Evolutionary conservation across 2,888 invertebrate genomes (phyloP), one percentile per base, ranked within the genome.

Genomic region (Camptogramma bilineatum): DNA sequence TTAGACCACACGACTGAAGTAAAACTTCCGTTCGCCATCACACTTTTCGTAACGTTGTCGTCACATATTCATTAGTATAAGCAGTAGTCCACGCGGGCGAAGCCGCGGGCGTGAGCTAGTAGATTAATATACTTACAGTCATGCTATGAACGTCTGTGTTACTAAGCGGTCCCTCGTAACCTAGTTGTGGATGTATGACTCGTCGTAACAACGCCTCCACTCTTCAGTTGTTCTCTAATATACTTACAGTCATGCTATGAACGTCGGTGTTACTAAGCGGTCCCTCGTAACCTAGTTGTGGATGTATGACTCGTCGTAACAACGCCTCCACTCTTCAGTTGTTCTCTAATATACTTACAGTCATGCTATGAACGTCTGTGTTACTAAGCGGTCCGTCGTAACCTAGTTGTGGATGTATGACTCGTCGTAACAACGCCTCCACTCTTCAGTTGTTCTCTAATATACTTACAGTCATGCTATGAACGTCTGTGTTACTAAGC

Each of bases 381-480:
- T 68, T 68, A 0, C 84, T 83, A 54, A 91, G 71, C 0, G 72
- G 66, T 0, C 77, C 77, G 1, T 76, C 80, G 66, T 84, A 90
- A 0, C 93, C 93, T 0, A 93, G 81, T 19, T 90, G 86, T 0
- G 90, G 91, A 56, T 93, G 91, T 1, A 93, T 80, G 0, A 93
- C 85, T 0, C 91, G 5, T 8, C 8, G 5, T 28, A n/a, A n/a
- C 9, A 93, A 71, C 0, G 81, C 54, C 4, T 75, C 73, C 42
- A 93, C 91, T n/a, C n/a, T n/a, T n/a, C n/a, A n/a, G n/a, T n/a
- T n/a, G n/a, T n/a, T n/a, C n/a, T n/a, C n/a, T n/a, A n/a, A 28
- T 28, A 8, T 24, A 81, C 85, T 85, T 16, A 93, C 93, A 10
- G 92, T 93, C 57, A 90, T 89, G 0, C 71, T 69, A 13, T 84